A percentile compares a stretch with the other conserved stretches of the same genome.
phyloP scores from a whole-genome alignment of 2,113 vertebrate species.

The Phycodurus eques region DNA sequence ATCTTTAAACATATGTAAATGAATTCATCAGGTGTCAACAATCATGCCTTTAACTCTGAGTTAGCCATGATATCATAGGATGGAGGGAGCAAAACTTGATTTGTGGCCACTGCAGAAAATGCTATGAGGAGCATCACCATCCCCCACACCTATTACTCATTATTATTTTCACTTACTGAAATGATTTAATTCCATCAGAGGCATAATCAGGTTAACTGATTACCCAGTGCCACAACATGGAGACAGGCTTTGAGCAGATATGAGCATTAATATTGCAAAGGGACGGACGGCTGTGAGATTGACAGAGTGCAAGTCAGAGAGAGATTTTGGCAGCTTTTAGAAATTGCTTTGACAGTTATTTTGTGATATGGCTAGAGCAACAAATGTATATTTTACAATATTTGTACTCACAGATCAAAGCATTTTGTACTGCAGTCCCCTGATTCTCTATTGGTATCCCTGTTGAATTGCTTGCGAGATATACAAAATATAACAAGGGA shows the following conservation, averaged over 20 bases:
- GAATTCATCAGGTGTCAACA: conserved; percentile 24
- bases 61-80: conserved; percentile 18
- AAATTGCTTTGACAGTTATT: conserved; percentile 1
- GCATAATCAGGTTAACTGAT: conserved; percentile 76
- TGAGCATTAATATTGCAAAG: conserved; percentile 53
- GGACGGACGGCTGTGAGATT: conserved; percentile 2
- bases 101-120: conserved; percentile 39
- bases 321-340: conserved; percentile 1
- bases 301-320: conserved; percentile 2
- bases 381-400: conserved; percentile 8
- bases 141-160: conserved; percentile 62
- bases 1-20: background rate
- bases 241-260: conserved; percentile 53
- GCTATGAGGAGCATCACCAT: conserved; percentile 37
- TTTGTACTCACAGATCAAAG: conserved; percentile 2
- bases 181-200: conserved; percentile 75
- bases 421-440: conserved; percentile 12
- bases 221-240: conserved; percentile 51
- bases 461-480: conserved; percentile 35
- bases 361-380: background rate
- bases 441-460: conserved; percentile 13
- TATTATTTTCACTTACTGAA: conserved; percentile 74
- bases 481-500: conserved; percentile 33
- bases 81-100: conserved; percentile 21
- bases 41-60: conserved; percentile 17